A percentile compares a stretch with the other conserved stretches of the same genome.
Evolutionary conservation across 2,797 vertebrate genomes (phyloP).

Genomic region (Lycodopsis pacificus): DNA sequence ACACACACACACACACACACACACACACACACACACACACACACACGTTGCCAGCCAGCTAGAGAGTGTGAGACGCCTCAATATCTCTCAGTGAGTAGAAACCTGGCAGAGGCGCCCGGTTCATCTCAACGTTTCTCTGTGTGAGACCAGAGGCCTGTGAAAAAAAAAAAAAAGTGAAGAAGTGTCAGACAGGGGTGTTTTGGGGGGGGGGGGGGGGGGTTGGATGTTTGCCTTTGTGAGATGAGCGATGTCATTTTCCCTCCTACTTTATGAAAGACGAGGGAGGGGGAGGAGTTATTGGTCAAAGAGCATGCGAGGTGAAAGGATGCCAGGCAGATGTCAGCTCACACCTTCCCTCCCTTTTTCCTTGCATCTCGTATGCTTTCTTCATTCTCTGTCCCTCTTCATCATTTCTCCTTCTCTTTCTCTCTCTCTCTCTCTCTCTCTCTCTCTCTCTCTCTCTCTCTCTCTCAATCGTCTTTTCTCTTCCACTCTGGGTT

Average conservation of each 20-base stretch:
- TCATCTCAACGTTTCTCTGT: constrained; percentile 75
- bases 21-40: constrained; percentile 33
- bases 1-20: constrained; percentile 25
- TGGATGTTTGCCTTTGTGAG: constrained; percentile 73
- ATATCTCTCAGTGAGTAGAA: constrained; percentile 74
- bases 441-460: constrained; percentile 54
- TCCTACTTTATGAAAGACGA: constrained; percentile 68
- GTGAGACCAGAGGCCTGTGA: constrained; percentile 71
- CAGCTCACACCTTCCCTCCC: constrained; percentile 75
- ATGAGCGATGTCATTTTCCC: constrained; percentile 75
- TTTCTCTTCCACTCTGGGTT: constrained; percentile 58
- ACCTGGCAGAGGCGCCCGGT: constrained; percentile 72
- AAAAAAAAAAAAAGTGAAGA: constrained; percentile 73
- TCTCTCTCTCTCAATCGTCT: constrained; percentile 50
- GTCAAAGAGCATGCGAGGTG: constrained; percentile 77
- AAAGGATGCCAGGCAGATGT: constrained; percentile 78
- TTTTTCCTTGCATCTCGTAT: constrained; percentile 51
- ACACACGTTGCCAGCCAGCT: constrained; percentile 59
- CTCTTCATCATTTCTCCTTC: constrained; percentile 55
- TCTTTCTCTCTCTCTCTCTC: constrained; percentile 47
- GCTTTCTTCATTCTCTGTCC: constrained; percentile 47
- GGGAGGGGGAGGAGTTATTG: constrained; percentile 52
- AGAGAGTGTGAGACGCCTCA: constrained; percentile 74
- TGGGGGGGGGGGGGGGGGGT: constrained; percentile 57
- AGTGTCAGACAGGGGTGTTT: constrained; percentile 69